Evolutionary conservation across 2,888 invertebrate species (phyloP).

Genomic region (Platycheirus albimanus): DNA sequence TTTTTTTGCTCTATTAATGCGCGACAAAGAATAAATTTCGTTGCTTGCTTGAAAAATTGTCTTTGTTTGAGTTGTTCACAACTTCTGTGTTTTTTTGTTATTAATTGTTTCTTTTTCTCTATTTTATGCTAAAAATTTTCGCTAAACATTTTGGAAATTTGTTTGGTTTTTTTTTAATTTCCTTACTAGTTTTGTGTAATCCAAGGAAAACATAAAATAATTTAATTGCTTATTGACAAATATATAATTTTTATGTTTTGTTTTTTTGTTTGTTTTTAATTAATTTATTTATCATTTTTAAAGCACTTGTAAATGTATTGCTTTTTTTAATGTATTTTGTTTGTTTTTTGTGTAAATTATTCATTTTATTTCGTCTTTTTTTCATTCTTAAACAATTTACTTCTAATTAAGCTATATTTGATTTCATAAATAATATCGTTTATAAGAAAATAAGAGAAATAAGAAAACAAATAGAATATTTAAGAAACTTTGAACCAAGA

Average conservation of each 20-base stretch:
- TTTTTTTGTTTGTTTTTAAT: too few relatives aligned
- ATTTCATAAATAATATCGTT: constrained; percentile 57
- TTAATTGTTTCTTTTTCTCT: constrained; percentile 10
- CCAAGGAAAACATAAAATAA: constrained; percentile 72
- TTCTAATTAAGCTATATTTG: constrained; percentile 69
- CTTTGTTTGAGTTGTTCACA: constrained; percentile 60
- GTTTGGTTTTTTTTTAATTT: constrained; percentile 25
- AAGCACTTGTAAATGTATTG: constrained; percentile 75
- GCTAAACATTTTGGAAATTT: constrained; percentile 58
- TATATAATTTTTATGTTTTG: constrained; percentile 24
- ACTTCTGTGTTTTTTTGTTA: constrained; percentile 30
- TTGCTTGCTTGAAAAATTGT: constrained; percentile 73
- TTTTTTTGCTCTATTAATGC: constrained; percentile 46
- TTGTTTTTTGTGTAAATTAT: constrained; percentile 61
- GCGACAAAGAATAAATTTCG: constrained; percentile 72
- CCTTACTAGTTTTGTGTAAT: constrained; percentile 26
- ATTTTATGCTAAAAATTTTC: constrained; percentile 43
- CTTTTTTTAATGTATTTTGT: constrained; percentile 53
- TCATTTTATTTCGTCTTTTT: constrained; percentile 59
- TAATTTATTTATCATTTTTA: constrained; percentile 61
- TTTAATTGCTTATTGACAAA: constrained; percentile 66
- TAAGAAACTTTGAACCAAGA: constrained; percentile 63
- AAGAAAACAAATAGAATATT: constrained; percentile 35
- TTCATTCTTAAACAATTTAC: constrained; percentile 55
- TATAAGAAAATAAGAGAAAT: constrained; percentile 24